Conservation (phyloP, 2,888 invertebrate species). For the Junonia oenone region DNA sequence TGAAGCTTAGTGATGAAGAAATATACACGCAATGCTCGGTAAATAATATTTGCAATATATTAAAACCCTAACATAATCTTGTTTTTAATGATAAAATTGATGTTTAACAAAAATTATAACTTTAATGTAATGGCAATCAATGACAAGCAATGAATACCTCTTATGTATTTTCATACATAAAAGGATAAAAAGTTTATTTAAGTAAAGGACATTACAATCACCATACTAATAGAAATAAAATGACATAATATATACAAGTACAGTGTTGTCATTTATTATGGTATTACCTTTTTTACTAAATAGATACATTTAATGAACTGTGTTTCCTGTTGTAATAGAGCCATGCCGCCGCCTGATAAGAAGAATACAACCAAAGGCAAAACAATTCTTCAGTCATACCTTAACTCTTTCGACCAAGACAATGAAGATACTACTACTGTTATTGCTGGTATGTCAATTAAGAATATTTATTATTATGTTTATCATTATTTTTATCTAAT, state of each 20-base stretch:
- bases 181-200: too few relatives aligned
- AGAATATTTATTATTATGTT: too few relatives aligned
- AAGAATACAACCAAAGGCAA: conserved; percentile 56
- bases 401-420: conserved; percentile 90
- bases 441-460: conserved; percentile 52
- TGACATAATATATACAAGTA: too few relatives aligned
- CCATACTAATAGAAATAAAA: too few relatives aligned
- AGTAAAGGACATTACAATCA: too few relatives aligned
- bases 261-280: too few relatives aligned
- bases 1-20: background rate
- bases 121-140: too few relatives aligned
- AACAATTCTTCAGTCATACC: conserved; percentile 87
- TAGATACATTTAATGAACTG: background rate
- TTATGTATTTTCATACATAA: too few relatives aligned
- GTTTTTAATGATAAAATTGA: background rate
- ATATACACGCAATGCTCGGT: background rate
- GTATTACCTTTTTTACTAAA: too few relatives aligned
- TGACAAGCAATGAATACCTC: too few relatives aligned
- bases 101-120: too few relatives aligned
- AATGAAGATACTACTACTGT: conserved; percentile 74
- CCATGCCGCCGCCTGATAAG: conserved; percentile 49
- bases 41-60: background rate
- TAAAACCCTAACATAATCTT: background rate
- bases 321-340: conserved; percentile 28
- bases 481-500: too few relatives aligned